phyloP scores from a whole-genome alignment of 2,888 invertebrate species.

The Eristalinus aeneus region DNA sequence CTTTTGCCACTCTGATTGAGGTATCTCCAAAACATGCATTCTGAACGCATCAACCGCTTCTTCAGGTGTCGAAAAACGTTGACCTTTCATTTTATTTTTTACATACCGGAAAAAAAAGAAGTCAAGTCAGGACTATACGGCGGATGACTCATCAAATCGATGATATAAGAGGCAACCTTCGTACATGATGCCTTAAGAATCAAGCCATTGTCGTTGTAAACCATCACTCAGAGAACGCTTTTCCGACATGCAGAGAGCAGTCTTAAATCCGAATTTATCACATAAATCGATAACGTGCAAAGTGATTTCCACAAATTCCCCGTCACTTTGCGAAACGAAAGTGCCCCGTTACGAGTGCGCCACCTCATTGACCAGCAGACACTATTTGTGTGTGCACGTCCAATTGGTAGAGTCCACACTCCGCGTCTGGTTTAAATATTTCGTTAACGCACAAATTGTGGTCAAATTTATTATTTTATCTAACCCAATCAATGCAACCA shows the following conservation, averaged over 20 bases:
- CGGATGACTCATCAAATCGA: no score
- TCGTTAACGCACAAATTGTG: constrained; percentile 65
- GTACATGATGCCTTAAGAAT: no score
- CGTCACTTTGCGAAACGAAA: not conserved
- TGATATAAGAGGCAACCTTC: no score
- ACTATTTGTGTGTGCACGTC: not conserved
- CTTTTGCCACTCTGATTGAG: no score
- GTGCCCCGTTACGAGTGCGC: not conserved
- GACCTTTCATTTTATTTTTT: no score
- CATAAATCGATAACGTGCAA: not conserved
- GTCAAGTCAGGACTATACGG: no score
- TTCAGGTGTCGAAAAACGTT: no score
- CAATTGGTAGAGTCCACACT: constrained; percentile 48
- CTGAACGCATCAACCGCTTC: no score
- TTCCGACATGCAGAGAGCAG: not conserved
- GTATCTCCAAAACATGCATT: no score
- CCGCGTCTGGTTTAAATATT: constrained; percentile 52
- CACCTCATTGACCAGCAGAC: not conserved
- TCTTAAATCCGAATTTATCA: not conserved
- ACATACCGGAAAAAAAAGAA: no score
- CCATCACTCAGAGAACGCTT: no score
- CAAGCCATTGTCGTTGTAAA: no score
- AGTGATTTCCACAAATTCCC: not conserved
- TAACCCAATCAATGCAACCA: constrained; percentile 57
- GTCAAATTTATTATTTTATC: constrained; percentile 68